Evolutionary conservation across 2,888 invertebrate genomes (phyloP), one percentile per base, ranked within the genome.

Genomic region (Pardosa pseudoannulata): DNA sequence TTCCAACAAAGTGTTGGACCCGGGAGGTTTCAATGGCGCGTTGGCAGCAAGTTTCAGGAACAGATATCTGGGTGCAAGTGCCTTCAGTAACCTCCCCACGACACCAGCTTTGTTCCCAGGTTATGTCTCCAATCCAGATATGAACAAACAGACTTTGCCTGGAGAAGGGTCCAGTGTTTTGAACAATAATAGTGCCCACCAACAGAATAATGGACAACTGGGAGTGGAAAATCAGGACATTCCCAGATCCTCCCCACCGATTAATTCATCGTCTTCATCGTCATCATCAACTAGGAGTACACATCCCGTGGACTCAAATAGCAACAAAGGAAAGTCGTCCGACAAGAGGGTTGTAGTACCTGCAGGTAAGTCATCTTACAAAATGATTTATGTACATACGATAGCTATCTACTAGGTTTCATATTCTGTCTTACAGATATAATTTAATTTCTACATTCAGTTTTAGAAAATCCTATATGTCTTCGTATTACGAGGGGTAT

Each of bases 21-120:
- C 70, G 0, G 75, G 75, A 0, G 79, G 79, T 9, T 72, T 72
- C 50, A 83, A 78, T 65, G 64, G 70, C 1, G 80, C 80, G 0
- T 46, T 82, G 16, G 82, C 82, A 28, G 56, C 71, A 27, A 78
- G 72, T 41, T 46, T 78, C 16, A 78, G 79, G 71, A 81, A 71
- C 56, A 46, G 88, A 7, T 89, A 89, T 27, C 74, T 87, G 16
- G 82, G 82, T n/a, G 75, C 89, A 36, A 88, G 88, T 74, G 89
- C 89, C 46, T 88, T 88, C 82, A 80, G 79, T 68, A 88, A 88
- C 64, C 73, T 88, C 5, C 80, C 87, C 11, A 50, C 68, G 1
- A 72, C 75, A 6, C 67, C 87, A 2, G 23, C 72, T n/a, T 39
- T 88, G 16, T 79, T 88, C 7, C 67, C 79, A 0, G 81, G 87